These are phyloP conservation scores for Phortica magna DNA, from an alignment of 2,888 invertebrate genomes.

Conservation along the genomic window DNA sequence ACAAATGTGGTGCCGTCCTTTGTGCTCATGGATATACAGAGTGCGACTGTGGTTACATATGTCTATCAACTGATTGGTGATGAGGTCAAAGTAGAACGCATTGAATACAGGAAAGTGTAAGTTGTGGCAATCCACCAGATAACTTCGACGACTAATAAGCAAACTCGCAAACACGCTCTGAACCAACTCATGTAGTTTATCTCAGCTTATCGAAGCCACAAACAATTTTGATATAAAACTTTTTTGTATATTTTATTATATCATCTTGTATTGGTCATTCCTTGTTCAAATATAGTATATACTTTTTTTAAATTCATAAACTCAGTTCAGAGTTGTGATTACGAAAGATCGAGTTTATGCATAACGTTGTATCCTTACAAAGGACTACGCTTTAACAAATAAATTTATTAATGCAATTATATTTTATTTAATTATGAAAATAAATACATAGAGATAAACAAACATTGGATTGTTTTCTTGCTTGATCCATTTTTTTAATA, in stretches of 20 bases:
- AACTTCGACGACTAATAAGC: not conserved
- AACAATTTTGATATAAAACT: not conserved
- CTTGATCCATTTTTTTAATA: too few relatives aligned
- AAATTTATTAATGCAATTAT: conserved; percentile 26
- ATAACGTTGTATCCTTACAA: not conserved
- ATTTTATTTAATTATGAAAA: conserved; percentile 31
- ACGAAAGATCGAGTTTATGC: not conserved
- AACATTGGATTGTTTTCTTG: not conserved
- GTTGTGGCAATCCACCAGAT: not conserved
- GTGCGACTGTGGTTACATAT: conserved; percentile 97
- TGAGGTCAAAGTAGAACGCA: conserved; percentile 99
- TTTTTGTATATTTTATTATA: not conserved
- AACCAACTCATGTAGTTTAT: not conserved
- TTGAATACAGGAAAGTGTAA: conserved; percentile 96
- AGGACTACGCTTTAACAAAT: conserved; percentile 10
- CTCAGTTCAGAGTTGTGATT: not conserved
- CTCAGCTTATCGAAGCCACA: not conserved
- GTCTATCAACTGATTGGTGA: conserved; percentile 98
- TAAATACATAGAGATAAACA: not conserved
- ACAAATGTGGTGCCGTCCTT: conserved; percentile 97
- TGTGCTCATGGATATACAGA: conserved; percentile 99
- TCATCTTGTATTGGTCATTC: conserved; percentile 25
- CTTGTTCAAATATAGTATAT: conserved; percentile 6
- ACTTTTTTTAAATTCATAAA: not conserved
- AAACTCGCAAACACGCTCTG: conserved; percentile 27